phyloP scores from a whole-genome alignment of 2,797 vertebrate genomes.

The Pseudopleuronectes americanus region DNA sequence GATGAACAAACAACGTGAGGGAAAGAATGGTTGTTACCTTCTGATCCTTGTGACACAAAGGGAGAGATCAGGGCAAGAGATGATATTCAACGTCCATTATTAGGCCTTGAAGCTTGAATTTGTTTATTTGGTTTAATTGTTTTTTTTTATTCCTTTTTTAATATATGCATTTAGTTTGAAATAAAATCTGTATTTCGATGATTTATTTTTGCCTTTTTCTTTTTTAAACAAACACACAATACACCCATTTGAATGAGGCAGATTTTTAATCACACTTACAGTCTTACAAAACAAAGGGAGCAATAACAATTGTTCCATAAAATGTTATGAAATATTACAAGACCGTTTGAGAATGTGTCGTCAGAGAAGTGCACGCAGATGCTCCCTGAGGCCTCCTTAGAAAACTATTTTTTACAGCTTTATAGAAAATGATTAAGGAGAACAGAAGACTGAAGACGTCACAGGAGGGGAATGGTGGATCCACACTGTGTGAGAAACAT shows the following conservation, averaged over 20 bases:
- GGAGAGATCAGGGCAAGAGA: slow-evolving; percentile 30
- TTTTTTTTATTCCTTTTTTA: slow-evolving; percentile 61
- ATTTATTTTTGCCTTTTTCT: slow-evolving; percentile 10
- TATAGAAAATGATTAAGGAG: neutral
- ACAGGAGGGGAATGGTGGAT: neutral
- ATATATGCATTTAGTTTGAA: slow-evolving; percentile 78
- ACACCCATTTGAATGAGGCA: slow-evolving; percentile 11
- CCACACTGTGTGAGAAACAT: slow-evolving; percentile 3
- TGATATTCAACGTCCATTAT: slow-evolving; percentile 29
- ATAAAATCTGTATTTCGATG: slow-evolving; percentile 79
- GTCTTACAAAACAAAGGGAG: slow-evolving; percentile 23
- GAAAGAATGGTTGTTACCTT: slow-evolving; percentile 11
- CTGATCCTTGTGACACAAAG: slow-evolving; percentile 46
- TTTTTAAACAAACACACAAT: slow-evolving; percentile 15
- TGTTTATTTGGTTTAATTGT: slow-evolving; percentile 59
- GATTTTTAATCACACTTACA: slow-evolving; percentile 40
- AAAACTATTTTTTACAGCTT: slow-evolving; percentile 1
- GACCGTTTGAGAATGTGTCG: neutral
- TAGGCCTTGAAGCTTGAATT: slow-evolving; percentile 53
- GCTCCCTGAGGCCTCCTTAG: slow-evolving; percentile 40
- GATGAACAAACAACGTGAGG: neutral
- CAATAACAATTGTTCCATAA: slow-evolving; percentile 4
- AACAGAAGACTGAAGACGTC: neutral
- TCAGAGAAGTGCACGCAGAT: slow-evolving; percentile 16
- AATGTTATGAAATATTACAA: slow-evolving; percentile 13